Base-by-base conservation (phyloP, 2,797 vertebrate species). In the Tokudaia tokunoshimensis region DNA sequence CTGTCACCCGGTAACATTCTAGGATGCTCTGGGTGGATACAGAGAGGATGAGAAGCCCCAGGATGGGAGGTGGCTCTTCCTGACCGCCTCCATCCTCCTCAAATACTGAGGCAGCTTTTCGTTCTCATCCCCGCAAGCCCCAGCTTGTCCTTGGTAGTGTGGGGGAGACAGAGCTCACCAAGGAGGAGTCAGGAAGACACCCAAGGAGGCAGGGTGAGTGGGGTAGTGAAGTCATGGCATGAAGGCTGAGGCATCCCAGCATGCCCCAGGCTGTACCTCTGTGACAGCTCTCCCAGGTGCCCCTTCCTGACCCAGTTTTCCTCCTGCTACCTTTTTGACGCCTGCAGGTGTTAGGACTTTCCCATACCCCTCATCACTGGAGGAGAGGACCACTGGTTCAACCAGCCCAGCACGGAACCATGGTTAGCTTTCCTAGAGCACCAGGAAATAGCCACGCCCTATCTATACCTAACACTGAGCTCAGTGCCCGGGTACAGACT, bases 131-230 rank as follows among this genome's bases (percentile, higher is more conserved):
- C n/a, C 67, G 29, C 31, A 2, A 67, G 93, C 11, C 74, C 72
- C 29, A 85, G 72, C 94, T 81, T 92, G 91, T 72, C 80, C 44
- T 84, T 89, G 79, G 41, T 29, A 19, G 57, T n/a, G 91, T 81
- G 10, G 52, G 74, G 89, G 96, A 91, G 85, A 52, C 34, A 9
- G 55, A n/a, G 59, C 41, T 19, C 9, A 63, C 3, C 41, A 67
- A 3, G 47, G 61, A 81, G 79, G 61, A 84, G 47, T 41, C 78
- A 81, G 57, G 89, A 83, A 90, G 76, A 57, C 3, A 20, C 2
- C 7, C 20, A 74, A 86, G 65, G 52, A 65, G 63, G 10, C 29
- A 1, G 6, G 2, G 80, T 52, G 63, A 63, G 63, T 6, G 44
- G 41, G 74, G 22, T 83, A 29, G 65, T 9, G 31, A 26, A 31